phyloP scores from a whole-genome alignment of 2,888 invertebrate genomes.

The Morpho helenor region DNA sequence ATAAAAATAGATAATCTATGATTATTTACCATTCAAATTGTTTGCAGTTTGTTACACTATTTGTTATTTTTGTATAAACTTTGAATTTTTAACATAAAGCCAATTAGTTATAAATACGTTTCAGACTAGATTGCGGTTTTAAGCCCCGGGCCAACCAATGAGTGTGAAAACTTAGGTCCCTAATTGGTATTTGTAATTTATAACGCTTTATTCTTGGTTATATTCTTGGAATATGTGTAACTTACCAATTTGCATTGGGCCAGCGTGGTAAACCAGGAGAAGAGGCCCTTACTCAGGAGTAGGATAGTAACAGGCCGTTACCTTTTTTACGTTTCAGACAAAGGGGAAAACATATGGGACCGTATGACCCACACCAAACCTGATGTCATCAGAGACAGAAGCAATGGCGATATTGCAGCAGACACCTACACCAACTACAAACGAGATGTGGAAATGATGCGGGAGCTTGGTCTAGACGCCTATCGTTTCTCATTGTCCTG shows the following conservation, averaged over 20 bases:
- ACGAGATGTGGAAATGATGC: conserved; percentile 71
- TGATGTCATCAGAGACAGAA: conserved; percentile 37
- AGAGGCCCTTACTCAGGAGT: background rate
- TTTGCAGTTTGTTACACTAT: no score
- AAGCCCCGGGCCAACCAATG: no score
- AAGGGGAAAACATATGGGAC: conserved; percentile 57
- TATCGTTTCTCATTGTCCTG: conserved; percentile 81
- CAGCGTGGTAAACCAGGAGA: background rate
- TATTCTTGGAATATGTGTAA: no score
- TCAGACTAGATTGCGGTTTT: no score
- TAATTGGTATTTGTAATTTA: conserved; percentile 1
- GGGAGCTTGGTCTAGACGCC: conserved; percentile 60
- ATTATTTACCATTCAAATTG: no score
- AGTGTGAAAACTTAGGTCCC: no score
- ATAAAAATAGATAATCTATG: no score
- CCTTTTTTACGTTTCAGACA: conserved; percentile 51
- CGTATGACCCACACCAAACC: conserved; percentile 46
- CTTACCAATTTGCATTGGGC: no score
- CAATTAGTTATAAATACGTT: no score
- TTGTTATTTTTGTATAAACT: no score
- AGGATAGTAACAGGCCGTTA: background rate
- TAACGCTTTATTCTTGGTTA: background rate
- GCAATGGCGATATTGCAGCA: conserved; percentile 78
- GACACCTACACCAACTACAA: conserved; percentile 81
- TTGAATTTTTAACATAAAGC: no score